Conservation (phyloP, 1,140 invertebrate species). For the Aphelinus atriplicis region DNA sequence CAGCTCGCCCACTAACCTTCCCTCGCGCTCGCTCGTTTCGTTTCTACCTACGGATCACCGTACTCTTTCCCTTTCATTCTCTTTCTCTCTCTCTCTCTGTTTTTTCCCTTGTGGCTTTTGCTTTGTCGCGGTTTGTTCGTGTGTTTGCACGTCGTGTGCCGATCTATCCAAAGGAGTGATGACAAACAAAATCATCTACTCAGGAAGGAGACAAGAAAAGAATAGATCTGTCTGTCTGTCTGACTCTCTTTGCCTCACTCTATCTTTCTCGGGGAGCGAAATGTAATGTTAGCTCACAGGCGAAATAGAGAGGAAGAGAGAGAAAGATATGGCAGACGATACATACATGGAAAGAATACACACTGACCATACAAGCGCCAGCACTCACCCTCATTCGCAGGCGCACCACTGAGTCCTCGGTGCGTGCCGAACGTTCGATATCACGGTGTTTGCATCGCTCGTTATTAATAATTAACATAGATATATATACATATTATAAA, state of each 20-base stretch:
- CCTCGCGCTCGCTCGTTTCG: too few relatives aligned
- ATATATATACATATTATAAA: constrained; percentile 21
- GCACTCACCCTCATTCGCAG: background rate
- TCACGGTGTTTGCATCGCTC: constrained; percentile 21
- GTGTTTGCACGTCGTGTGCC: too few relatives aligned
- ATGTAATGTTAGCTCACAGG: too few relatives aligned
- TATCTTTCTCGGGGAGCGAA: background rate
- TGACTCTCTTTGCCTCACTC: background rate
- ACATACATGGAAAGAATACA: background rate
- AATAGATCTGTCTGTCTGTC: too few relatives aligned
- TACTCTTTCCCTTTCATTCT: background rate
- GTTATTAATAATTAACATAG: constrained; percentile 22
- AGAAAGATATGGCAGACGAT: background rate
- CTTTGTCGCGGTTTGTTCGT: background rate
- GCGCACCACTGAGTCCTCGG: background rate
- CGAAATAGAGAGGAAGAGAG: too few relatives aligned
- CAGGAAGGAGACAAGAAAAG: too few relatives aligned
- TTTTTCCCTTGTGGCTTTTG: background rate
- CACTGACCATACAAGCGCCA: background rate
- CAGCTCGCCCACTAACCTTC: too few relatives aligned
- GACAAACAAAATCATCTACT: too few relatives aligned
- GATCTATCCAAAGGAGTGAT: too few relatives aligned
- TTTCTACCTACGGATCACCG: too few relatives aligned
- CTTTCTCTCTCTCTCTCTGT: background rate
- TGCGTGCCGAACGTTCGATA: constrained; percentile 36